Base-by-base conservation (phyloP, 2,113 vertebrate genomes). In the Siphamia tubifer region DNA sequence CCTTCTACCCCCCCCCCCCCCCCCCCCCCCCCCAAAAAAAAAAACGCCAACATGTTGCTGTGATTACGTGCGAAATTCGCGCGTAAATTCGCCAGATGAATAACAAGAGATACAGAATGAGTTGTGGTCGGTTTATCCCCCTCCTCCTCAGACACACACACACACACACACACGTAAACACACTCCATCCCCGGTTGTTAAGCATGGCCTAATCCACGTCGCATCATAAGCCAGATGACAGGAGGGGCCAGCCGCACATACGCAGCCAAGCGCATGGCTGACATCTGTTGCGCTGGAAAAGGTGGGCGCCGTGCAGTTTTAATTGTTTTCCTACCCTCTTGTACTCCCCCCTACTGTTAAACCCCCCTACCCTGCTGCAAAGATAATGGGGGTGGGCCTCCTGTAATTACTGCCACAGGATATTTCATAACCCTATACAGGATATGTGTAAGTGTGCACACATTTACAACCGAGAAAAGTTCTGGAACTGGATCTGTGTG, bases 241-340 rank as follows among this genome's bases (percentile, higher is more conserved):
- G 72, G 69, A 63, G 39, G 71, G n/a, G 38, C 45, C 51, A 52
- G 20, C 38, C 71, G 12, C 52, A 48, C 55, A 73, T 54, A 65
- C 12, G 73, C 78, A 81, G 69, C 19, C 61, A 57, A 72, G 84
- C 80, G 82, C 84, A 77, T 80, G 81, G 67, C 71, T 82, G 89
- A 91, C 89, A 91, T 92, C 90, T 91, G 91, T 89, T 90, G 89
- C 87, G 24, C 82, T 34, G 61, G 32, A 57, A 74, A 74, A 82
- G 70, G 78, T 90, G 58, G 63, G 63, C 68, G 64, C 36, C 58
- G 47, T 56, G 25, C 70, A 15, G 34, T 28, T 75, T 25, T 77
- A 79, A 68, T 52, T 43, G 55, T 54, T 55, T 52, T 54, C 34
- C 28, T 24, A 0, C 12, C 30, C 25, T 43, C 15, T 3, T 16